Conservation (phyloP, 2,113 vertebrate genomes). For the Boulengeromyrus knoepffleri region DNA sequence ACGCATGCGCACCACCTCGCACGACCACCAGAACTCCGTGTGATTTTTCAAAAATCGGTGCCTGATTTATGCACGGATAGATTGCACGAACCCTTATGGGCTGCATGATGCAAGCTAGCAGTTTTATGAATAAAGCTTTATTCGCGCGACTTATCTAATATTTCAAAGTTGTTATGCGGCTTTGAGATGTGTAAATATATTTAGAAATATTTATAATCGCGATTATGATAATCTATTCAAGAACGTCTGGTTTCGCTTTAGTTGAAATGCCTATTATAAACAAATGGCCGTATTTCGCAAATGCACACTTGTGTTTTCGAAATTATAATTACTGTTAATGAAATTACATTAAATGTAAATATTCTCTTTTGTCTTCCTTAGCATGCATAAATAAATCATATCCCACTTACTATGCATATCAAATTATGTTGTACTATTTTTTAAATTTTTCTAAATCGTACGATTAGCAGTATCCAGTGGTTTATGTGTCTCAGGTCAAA, state of each 20-base stretch:
- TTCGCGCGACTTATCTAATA: not conserved
- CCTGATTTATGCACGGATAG: not conserved
- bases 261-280: not conserved
- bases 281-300: not conserved
- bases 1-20: constrained; percentile 9
- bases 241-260: not conserved
- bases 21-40: constrained; percentile 5
- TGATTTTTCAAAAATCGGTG: not conserved
- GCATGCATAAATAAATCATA: not conserved
- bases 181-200: not conserved
- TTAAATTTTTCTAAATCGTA: not conserved
- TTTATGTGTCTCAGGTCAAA: not conserved
- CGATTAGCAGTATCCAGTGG: not conserved
- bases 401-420: not conserved
- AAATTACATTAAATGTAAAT: not conserved
- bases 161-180: not conserved
- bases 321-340: not conserved
- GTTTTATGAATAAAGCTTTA: not conserved
- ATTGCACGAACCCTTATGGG: not conserved
- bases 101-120: not conserved
- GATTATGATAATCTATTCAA: not conserved
- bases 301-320: not conserved
- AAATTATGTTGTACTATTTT: not conserved
- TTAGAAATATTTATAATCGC: constrained; percentile 12
- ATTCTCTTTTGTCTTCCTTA: not conserved